Percentiles rank a stretch among this genome's conserved stretches.
Conservation (phyloP, 2,797 vertebrate species). For the Pampus argenteus region DNA sequence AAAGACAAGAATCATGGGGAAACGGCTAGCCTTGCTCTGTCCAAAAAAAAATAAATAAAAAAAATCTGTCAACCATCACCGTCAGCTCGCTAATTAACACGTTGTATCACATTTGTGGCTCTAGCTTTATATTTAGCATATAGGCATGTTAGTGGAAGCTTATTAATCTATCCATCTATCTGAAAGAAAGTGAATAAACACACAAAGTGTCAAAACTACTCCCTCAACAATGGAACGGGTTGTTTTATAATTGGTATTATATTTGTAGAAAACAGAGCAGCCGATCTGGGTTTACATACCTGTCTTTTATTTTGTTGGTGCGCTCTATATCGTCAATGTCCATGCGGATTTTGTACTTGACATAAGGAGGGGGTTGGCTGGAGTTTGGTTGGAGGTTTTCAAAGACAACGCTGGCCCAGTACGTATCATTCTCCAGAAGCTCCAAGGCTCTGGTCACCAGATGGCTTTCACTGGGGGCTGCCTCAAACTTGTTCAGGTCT, state of each 20-base stretch:
- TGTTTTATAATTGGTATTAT: neutral
- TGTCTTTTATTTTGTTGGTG: slow-evolving; percentile 89
- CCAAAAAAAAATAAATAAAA: neutral
- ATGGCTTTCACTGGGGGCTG: slow-evolving; percentile 83
- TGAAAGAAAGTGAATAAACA: no score
- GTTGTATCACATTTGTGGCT: neutral
- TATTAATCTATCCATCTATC: neutral
- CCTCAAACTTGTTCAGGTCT: slow-evolving; percentile 94
- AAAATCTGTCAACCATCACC: neutral
- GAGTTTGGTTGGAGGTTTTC: slow-evolving; percentile 81
- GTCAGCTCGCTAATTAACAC: neutral
- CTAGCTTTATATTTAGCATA: no score
- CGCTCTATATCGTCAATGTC: slow-evolving; percentile 93
- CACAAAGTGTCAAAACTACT: neutral
- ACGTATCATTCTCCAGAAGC: slow-evolving; percentile 89
- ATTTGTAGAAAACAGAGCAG: neutral
- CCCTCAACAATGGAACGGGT: neutral
- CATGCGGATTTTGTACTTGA: slow-evolving; percentile 98
- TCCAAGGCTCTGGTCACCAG: slow-evolving; percentile 90
- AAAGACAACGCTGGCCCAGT: slow-evolving; percentile 95
- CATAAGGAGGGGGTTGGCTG: slow-evolving; percentile 82
- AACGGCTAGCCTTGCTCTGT: neutral
- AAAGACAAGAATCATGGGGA: neutral
- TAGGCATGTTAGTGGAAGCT: no score
- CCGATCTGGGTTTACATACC: slow-evolving; percentile 78